Conservation (phyloP, 2,797 vertebrate species). For the Poeciliopsis infans region DNA sequence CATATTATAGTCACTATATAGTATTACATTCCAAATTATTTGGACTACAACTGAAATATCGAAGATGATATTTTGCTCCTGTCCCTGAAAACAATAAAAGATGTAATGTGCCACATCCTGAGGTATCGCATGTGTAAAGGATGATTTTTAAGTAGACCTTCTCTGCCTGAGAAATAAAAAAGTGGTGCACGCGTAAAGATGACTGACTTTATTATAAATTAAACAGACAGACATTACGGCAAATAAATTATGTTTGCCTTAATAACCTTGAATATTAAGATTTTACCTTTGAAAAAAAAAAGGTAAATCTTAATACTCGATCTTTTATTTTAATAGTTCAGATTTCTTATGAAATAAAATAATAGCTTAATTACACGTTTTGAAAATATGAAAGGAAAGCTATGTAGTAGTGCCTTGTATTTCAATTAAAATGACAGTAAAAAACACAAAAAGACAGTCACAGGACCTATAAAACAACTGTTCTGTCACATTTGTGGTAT, state of each 20-base stretch:
- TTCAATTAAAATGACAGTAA: neutral
- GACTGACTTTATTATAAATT: conserved; percentile 5
- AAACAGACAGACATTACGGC: neutral
- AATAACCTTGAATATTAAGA: no score
- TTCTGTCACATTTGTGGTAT: neutral
- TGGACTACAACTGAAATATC: neutral
- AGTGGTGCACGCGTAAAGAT: neutral
- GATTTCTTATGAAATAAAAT: neutral
- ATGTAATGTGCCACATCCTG: neutral
- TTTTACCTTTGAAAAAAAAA: no score
- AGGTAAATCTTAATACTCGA: neutral
- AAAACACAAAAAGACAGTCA: conserved; percentile 10
- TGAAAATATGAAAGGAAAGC: neutral
- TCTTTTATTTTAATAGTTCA: neutral
- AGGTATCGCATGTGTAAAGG: neutral
- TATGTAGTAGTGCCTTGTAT: neutral
- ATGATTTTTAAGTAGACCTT: neutral
- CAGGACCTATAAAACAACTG: conserved; percentile 22
- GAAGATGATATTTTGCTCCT: neutral
- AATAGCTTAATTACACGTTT: neutral
- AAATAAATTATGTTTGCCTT: no score
- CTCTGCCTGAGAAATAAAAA: conserved; percentile 1
- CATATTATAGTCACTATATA: no score
- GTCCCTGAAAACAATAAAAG: neutral
- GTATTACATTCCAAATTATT: neutral